Conservation (phyloP, 1,140 invertebrate species). For the Ganaspis sp. region DNA sequence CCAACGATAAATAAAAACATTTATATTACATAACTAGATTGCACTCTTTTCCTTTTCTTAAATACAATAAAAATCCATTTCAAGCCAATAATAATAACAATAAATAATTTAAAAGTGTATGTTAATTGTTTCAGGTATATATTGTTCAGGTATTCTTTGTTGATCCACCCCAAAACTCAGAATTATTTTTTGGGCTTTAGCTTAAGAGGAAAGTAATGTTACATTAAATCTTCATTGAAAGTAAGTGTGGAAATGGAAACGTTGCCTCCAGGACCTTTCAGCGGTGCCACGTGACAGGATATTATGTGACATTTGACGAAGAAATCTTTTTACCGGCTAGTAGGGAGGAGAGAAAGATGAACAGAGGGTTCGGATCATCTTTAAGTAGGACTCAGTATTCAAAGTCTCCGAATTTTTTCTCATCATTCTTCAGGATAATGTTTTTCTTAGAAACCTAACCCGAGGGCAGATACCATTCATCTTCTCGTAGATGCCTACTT, state of each 20-base stretch:
- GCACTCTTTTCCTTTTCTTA: too few relatives aligned
- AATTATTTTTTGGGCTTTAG: background rate
- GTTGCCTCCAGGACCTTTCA: background rate
- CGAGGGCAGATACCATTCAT: slow-evolving; percentile 46
- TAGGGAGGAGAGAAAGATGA: slow-evolving; percentile 17
- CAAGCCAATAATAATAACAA: too few relatives aligned
- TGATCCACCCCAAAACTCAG: too few relatives aligned
- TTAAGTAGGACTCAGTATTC: slow-evolving; percentile 56
- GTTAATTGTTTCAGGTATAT: too few relatives aligned
- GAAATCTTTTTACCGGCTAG: slow-evolving; percentile 11
- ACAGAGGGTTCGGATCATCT: slow-evolving; percentile 41
- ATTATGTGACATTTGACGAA: background rate
- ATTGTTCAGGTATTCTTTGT: too few relatives aligned
- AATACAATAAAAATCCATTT: too few relatives aligned
- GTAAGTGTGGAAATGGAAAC: background rate
- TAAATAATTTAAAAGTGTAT: too few relatives aligned
- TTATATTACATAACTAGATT: too few relatives aligned
- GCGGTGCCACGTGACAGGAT: background rate
- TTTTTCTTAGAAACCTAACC: slow-evolving; percentile 54
- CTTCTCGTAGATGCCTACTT: slow-evolving; percentile 40
- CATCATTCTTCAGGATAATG: slow-evolving; percentile 57
- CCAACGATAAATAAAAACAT: too few relatives aligned
- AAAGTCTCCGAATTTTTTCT: slow-evolving; percentile 49
- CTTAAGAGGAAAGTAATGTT: background rate
- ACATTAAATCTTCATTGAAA: background rate